These are phyloP conservation scores for Sipha maydis DNA, from an alignment of 2,888 invertebrate genomes.

Conservation along the genomic window DNA sequence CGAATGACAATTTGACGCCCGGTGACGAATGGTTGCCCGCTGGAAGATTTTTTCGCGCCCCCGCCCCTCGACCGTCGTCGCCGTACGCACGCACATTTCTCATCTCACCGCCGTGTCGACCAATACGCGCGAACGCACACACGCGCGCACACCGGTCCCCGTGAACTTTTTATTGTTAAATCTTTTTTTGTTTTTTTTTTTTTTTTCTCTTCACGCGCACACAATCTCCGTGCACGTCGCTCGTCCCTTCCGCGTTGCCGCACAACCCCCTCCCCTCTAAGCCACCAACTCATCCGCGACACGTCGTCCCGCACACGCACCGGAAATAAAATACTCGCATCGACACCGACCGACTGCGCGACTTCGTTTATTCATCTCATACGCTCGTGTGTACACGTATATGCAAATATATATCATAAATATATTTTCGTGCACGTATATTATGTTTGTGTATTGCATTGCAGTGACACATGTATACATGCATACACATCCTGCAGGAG, in stretches of 20 bases:
- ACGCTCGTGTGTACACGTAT: too few relatives aligned
- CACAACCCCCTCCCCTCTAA: too few relatives aligned
- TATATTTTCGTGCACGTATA: too few relatives aligned
- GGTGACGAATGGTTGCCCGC: conserved; percentile 60
- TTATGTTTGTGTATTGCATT: too few relatives aligned
- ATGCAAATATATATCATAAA: too few relatives aligned
- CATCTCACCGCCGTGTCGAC: not conserved
- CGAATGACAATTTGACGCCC: conserved; percentile 62
- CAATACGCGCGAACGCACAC: not conserved
- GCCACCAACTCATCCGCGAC: too few relatives aligned
- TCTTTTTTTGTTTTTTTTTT: conserved; percentile 1
- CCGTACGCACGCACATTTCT: not conserved
- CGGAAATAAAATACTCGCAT: conserved; percentile 23
- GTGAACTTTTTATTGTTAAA: conserved; percentile 43
- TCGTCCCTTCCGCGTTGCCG: not conserved
- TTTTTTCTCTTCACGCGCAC: not conserved
- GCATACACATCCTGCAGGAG: too few relatives aligned
- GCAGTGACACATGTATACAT: too few relatives aligned
- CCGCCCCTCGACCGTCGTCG: not conserved
- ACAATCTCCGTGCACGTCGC: not conserved
- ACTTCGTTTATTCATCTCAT: not conserved
- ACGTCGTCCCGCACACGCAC: not conserved
- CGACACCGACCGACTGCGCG: not conserved
- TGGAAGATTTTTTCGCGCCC: conserved; percentile 59
- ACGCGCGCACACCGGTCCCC: not conserved